Evolutionary conservation across 2,797 vertebrate species (phyloP), one percentile per base, ranked within the genome.

Genomic region (Lithobates pipiens): DNA sequence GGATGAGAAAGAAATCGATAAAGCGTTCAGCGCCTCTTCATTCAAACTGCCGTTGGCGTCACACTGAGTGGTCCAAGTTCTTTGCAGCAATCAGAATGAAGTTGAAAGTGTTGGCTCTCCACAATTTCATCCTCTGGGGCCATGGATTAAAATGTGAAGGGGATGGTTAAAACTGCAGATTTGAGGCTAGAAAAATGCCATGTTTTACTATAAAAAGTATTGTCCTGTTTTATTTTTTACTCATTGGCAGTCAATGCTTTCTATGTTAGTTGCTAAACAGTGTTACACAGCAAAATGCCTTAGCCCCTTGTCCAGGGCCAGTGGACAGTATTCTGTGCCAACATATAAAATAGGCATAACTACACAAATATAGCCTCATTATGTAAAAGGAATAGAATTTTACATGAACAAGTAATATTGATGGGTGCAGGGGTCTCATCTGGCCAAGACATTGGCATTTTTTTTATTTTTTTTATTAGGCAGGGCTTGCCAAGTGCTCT

Each of bases 1-100:
- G 76, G 81, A 83, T 87, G 81, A 87, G 76, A 80, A 87, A 84
- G 71, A 71, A 84, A 87, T 87, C 81, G 50, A 87, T 87, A 87
- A 84, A 87, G 86, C 86, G 81, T 87, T 83, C 81, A 87, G 61
- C 77, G 71, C 71, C 81, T 87, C 86, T 87, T 87, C 86, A 84
- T 87, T 87, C 81, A 87, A 84, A 87, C 86, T 87, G 86, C 80
- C 86, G 86, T 42, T 87, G 76, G 81, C 76, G 65, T 87, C 76
- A 87, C 63, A 81, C 76, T 84, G 71, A 84, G 81, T 71, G 46
- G 86, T 68, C 80, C 85, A 83, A 83, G 57, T 80, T 80, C 76
- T 87, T 76, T 54, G 61, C 46, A 74, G 80, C 76, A 83, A 83
- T 83, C 63, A 83, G 71, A 87, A 87, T 44, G 42, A 69, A 78